Evolutionary conservation across 2,797 vertebrate genomes (phyloP).

Genomic region (Falco concolor): DNA sequence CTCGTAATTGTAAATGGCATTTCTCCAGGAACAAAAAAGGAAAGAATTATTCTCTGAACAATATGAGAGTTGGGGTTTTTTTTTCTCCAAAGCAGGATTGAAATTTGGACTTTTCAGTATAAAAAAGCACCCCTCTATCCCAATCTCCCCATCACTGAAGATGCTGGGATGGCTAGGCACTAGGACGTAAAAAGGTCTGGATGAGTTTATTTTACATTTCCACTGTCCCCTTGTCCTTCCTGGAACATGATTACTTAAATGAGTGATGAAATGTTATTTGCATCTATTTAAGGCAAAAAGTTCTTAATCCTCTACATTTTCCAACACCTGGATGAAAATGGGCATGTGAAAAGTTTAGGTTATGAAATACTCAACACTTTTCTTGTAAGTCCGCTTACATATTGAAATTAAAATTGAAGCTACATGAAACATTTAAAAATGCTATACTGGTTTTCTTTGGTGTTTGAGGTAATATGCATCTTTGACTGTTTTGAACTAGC

Average conservation of each 20-base stretch:
- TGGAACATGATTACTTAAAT: neutral
- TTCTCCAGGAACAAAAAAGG: neutral
- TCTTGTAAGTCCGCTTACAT: neutral
- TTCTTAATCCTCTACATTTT: neutral
- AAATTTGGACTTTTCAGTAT: neutral
- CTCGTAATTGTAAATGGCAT: neutral
- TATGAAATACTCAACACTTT: neutral
- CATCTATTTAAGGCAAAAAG: neutral
- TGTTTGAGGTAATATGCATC: neutral
- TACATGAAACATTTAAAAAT: neutral
- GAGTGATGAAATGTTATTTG: neutral
- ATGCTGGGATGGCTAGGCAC: neutral
- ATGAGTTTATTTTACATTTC: neutral
- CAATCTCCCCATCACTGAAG: neutral
- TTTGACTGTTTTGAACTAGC: neutral
- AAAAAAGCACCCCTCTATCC: fast-evolving
- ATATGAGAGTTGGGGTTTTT: neutral
- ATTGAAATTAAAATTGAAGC: neutral
- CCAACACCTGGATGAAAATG: neutral
- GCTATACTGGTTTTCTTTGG: neutral
- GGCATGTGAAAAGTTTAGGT: neutral
- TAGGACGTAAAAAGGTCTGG: neutral
- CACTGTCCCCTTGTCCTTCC: neutral
- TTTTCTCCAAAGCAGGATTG: neutral
- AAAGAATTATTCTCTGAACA: neutral